A percentile compares a stretch with the other conserved stretches of the same genome.
These are phyloP conservation scores for Ploceus nigricollis DNA, from an alignment of 2,113 vertebrate species.

Conservation along the genomic window DNA sequence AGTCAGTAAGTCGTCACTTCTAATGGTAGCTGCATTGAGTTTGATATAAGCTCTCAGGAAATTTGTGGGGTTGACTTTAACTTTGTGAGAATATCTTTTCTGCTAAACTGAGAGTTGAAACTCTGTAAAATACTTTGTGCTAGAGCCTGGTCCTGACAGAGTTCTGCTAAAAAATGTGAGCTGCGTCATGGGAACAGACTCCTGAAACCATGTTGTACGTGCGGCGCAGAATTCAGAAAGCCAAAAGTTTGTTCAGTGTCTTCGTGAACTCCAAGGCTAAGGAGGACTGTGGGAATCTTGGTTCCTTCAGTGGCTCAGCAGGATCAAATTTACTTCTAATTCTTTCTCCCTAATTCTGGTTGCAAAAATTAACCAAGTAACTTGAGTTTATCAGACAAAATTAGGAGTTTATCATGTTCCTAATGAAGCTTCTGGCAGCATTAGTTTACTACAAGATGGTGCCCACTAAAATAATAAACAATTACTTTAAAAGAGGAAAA, in stretches of 20 bases:
- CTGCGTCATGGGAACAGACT: neutral
- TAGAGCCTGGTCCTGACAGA: neutral
- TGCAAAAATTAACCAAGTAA: neutral
- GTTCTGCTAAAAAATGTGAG: neutral
- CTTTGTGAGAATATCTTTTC: neutral
- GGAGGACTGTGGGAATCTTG: neutral
- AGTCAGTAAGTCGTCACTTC: neutral
- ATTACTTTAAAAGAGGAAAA: conserved; percentile 19
- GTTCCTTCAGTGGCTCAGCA: neutral
- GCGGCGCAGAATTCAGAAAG: neutral
- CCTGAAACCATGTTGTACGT: neutral
- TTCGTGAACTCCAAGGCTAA: neutral
- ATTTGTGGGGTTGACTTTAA: neutral
- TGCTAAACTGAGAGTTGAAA: neutral
- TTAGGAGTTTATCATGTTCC: neutral
- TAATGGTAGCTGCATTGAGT: neutral
- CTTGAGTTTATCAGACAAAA: neutral
- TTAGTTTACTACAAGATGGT: neutral
- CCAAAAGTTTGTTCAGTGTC: neutral
- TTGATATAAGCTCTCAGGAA: neutral
- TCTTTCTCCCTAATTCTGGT: neutral
- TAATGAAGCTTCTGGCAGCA: neutral
- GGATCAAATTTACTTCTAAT: neutral
- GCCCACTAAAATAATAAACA: neutral
- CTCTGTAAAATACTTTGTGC: neutral